Percentiles rank a stretch among this genome's conserved stretches.
phyloP scores from a whole-genome alignment of 2,797 vertebrate genomes.

The Setipinna tenuifilis region DNA sequence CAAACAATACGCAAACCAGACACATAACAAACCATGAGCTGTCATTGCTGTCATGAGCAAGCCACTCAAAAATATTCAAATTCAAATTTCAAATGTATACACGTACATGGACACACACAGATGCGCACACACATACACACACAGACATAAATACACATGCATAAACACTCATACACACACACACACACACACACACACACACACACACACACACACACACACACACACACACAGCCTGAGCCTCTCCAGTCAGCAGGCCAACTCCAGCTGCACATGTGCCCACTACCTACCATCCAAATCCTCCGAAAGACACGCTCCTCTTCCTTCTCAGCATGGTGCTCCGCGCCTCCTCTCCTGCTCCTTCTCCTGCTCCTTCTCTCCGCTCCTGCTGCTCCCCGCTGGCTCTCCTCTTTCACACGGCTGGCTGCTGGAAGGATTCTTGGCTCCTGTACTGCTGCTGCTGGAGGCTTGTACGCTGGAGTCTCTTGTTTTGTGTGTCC shows the following conservation, averaged over 20 bases:
- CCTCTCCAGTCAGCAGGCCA: constrained; percentile 20
- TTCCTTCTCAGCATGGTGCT: constrained; percentile 88
- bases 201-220: constrained; percentile 26
- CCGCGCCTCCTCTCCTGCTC: constrained; percentile 54
- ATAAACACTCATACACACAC: neutral
- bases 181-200: constrained; percentile 28
- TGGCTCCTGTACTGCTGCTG: neutral
- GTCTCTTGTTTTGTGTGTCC: neutral
- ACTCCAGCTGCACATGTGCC: constrained; percentile 40
- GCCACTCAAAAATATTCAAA: neutral
- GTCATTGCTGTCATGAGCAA: constrained; percentile 2
- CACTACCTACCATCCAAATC: constrained; percentile 90
- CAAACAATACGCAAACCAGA: neutral
- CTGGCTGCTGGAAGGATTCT: neutral
- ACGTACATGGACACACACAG: neutral
- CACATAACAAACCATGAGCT: neutral
- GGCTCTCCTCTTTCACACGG: constrained; percentile 24
- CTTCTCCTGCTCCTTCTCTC: constrained; percentile 71
- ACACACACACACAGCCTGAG: neutral
- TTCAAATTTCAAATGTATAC: neutral
- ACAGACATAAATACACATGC: neutral
- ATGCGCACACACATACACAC: neutral
- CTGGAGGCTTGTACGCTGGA: neutral
- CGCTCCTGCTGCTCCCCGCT: constrained; percentile 51
- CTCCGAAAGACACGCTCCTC: constrained; percentile 93